Conservation (phyloP, 2,888 invertebrate genomes). For the Epinotia ramella region DNA sequence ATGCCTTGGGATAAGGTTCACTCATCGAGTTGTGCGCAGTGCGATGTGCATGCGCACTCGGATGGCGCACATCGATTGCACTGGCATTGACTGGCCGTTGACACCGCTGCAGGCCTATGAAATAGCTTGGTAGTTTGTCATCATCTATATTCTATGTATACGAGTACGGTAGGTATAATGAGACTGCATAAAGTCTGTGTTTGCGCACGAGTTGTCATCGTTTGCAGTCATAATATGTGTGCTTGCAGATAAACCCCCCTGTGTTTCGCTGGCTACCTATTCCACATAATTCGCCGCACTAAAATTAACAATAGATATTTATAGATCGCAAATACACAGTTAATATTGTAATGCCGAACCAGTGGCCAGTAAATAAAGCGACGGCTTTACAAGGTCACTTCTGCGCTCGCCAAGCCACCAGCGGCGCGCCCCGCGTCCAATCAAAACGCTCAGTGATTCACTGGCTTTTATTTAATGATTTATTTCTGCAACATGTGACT, state of each 20-base stretch:
- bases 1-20: background rate
- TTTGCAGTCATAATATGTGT: no score
- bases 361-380: slow-evolving; percentile 36
- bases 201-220: background rate
- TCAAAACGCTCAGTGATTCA: slow-evolving; percentile 28
- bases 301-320: slow-evolving; percentile 20
- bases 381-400: slow-evolving; percentile 38
- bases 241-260: no score
- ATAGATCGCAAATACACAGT: slow-evolving; percentile 13
- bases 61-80: slow-evolving; percentile 45
- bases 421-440: slow-evolving; percentile 29
- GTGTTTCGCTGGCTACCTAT: background rate
- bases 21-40: background rate
- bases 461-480: slow-evolving; percentile 37
- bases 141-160: background rate
- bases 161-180: background rate
- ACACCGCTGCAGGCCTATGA: slow-evolving; percentile 33
- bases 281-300: background rate
- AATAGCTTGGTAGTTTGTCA: slow-evolving; percentile 11
- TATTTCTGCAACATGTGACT: slow-evolving; percentile 44
- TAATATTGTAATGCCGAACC: slow-evolving; percentile 35
- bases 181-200: background rate
- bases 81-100: slow-evolving; percentile 45
- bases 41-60: slow-evolving; percentile 19
- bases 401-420: slow-evolving; percentile 23